Conservation (phyloP, 2,888 invertebrate genomes). For the Pristionchus japonicus region DNA sequence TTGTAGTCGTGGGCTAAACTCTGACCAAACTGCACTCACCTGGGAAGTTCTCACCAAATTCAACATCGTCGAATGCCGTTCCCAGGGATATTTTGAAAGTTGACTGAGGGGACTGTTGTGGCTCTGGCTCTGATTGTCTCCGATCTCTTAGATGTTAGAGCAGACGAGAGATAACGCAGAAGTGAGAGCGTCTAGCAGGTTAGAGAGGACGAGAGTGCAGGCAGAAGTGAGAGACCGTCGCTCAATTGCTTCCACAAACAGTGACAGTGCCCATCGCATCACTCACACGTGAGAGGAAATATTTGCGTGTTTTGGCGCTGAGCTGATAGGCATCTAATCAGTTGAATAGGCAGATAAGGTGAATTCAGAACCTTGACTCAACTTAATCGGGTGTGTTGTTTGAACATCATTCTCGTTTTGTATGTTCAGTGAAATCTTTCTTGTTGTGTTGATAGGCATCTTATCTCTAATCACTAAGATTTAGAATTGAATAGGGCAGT, state of each 20-base stretch:
- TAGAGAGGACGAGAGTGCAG: not conserved
- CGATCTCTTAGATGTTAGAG: not conserved
- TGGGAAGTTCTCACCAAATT: not conserved
- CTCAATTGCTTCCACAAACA: not conserved
- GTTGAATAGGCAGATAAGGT: no score
- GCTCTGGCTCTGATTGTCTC: not conserved
- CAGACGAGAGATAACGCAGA: not conserved
- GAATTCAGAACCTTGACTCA: no score
- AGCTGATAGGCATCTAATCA: conserved; percentile 6
- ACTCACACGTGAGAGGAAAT: conserved; percentile 25
- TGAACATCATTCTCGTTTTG: no score
- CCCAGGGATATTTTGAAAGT: not conserved
- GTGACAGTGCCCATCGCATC: not conserved
- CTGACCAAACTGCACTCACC: not conserved
- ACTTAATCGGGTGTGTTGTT: no score
- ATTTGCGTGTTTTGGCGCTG: not conserved
- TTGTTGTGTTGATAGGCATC: not conserved
- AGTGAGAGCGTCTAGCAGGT: not conserved
- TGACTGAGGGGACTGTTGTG: not conserved
- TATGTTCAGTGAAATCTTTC: no score
- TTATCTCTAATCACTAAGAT: not conserved
- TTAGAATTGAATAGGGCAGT: no score
- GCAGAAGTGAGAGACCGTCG: not conserved
- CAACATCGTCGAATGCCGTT: not conserved
- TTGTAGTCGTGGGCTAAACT: not conserved